Evolutionary conservation across 1,140 invertebrate genomes (phyloP), one percentile per base, ranked within the genome.

Genomic region (Phocides pigmalion): DNA sequence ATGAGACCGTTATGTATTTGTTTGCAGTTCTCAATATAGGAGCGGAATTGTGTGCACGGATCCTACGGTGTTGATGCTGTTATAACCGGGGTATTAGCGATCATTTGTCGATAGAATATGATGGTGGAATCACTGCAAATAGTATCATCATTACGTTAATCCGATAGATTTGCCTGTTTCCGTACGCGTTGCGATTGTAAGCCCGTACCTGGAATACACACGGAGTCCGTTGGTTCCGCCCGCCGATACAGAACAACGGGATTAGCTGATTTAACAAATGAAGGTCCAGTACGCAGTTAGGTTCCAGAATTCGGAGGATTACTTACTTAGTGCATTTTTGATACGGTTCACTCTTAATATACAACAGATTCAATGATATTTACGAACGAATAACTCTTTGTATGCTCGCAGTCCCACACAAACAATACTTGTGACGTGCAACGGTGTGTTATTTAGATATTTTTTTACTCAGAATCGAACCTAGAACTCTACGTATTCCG

Each of bases 91-190:
- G 6, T 25, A 44, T 44, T 58, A 58, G 9, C 14, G 41, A 32
- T 44, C 53, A 58, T 32, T 58, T 44, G 39, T 16, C 53, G 20
- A 58, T 44, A 32, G 53, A 56, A 56, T 56, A 56, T 41, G 39
- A 44, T 44, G 8, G 53, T 44, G 2, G 53, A 50, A 54, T 54
- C 51, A 20, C 35, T 25, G 35, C 37, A 41, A 54, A 41, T 54
- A 41, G 51, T 39, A 54, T 41, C 39, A 54, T 54, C 37, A 54
- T 54, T 41, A 25, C 51, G 51, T 16, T 54, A 54, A 54, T 14
- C 51, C 51, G 51, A 1, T 32, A 32, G 49, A 53, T 53, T 53
- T 37, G 15, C 49, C 32, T 25, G 49, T 14, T 51, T 14, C 32
- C 49, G 16, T 17, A 32, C 32, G 32, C 15, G 16, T n/a, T n/a